Evolutionary conservation across 2,797 vertebrate genomes (phyloP).

Genomic region (Poeciliopsis paucimaculata): DNA sequence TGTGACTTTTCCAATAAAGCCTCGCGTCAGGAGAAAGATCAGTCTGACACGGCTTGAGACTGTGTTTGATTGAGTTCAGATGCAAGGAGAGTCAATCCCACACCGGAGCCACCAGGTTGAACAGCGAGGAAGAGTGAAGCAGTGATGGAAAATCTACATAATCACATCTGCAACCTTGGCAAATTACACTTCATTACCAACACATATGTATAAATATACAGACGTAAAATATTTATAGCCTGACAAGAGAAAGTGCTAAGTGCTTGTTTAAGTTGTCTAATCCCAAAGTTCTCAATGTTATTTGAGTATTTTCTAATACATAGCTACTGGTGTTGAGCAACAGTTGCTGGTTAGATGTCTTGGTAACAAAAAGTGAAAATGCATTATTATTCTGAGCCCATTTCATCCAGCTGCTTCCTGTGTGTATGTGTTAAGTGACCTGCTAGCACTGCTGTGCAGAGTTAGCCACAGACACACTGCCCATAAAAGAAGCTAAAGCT

Average conservation of each 20-base stretch:
- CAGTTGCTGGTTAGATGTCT: conserved; percentile 13
- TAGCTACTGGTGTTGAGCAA: conserved; percentile 31
- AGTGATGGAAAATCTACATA: not conserved
- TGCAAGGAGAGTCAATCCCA: conserved; percentile 48
- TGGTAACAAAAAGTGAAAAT: conserved; percentile 8
- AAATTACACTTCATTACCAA: not conserved
- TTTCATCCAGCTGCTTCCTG: not conserved
- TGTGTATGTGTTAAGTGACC: not conserved
- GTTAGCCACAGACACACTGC: not conserved
- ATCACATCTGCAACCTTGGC: conserved; percentile 9
- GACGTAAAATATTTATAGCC: not conserved
- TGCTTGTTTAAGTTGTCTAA: not conserved
- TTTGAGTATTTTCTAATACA: not conserved
- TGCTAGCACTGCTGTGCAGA: not conserved
- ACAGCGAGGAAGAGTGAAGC: not conserved
- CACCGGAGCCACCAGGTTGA: conserved; percentile 36
- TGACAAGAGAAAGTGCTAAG: not conserved
- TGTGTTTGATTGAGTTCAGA: conserved; percentile 62
- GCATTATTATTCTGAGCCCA: not conserved
- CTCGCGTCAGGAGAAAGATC: conserved; percentile 65
- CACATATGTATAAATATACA: not conserved
- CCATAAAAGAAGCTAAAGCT: too few species aligned
- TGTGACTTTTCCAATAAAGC: conserved; percentile 74
- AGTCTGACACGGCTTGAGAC: conserved; percentile 53
- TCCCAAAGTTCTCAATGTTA: not conserved